Conservation (phyloP, 1,140 invertebrate species). For the Sogatella furcifera region DNA sequence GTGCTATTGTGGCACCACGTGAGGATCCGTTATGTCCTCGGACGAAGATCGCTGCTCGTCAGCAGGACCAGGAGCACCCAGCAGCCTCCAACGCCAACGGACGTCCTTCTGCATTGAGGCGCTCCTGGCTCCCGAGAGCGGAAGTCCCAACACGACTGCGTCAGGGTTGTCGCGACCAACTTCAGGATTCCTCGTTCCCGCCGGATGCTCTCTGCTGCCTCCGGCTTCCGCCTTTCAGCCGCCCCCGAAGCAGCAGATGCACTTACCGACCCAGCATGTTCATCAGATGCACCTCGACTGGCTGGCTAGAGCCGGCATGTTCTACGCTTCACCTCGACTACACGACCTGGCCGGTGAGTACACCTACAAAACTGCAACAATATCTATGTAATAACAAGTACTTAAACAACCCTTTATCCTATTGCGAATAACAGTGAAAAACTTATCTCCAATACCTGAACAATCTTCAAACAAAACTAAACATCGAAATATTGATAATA, state of each 20-base stretch:
- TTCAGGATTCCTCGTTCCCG: conserved; percentile 25
- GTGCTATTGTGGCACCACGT: neutral
- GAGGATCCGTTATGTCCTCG: neutral
- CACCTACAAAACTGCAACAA: neutral
- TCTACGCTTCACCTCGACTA: conserved; percentile 56
- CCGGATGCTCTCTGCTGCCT: conserved; percentile 20
- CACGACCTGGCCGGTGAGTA: conserved; percentile 44
- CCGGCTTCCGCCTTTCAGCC: conserved; percentile 33
- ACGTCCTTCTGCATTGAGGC: conserved; percentile 58
- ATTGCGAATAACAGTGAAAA: no score
- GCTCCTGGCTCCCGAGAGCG: conserved; percentile 34
- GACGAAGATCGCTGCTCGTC: neutral
- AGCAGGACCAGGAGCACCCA: neutral
- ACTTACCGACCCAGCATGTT: conserved; percentile 37
- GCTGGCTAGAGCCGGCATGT: conserved; percentile 72
- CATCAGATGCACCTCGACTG: conserved; percentile 78
- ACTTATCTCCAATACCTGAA: no score
- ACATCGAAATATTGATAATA: neutral
- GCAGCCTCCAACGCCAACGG: neutral
- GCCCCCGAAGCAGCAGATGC: conserved; percentile 16
- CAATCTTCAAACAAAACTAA: neutral
- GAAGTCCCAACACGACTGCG: conserved; percentile 9
- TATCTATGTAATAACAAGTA: no score
- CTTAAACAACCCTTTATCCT: no score
- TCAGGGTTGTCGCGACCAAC: conserved; percentile 12